Base-by-base conservation (phyloP, 2,113 vertebrate genomes). In the Vanacampus margaritifer region DNA sequence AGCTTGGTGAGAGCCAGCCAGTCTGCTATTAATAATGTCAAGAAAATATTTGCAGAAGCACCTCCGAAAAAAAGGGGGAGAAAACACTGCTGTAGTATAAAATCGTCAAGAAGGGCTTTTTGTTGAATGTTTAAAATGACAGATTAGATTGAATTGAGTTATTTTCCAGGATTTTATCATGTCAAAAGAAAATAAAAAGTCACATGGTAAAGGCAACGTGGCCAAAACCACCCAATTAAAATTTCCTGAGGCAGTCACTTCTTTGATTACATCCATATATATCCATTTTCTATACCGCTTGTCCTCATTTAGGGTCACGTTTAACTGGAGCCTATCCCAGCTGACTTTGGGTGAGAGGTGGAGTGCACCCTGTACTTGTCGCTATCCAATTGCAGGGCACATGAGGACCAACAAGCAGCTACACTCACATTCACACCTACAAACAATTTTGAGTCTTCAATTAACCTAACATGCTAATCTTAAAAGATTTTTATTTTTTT, bases 1-100 rank as follows among this genome's bases (percentile, higher is more conserved):
- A 72, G 65, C n/a, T 70, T 64, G 23, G 12, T 24, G 41, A 69
- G 54, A 71, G 54, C 71, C 26, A 69, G 60, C 5, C 23, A 57
- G 59, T 26, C 66, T 14, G 17, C n/a, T 35, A 65, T 67, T 37
- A 28, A 54, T 41, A 51, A 57, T 65, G 45, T 60, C 12, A 9
- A 37, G 75, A 28, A 64, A 10, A 63, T 36, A 48, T 65, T 43
- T 62, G 39, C 45, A 65, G 28, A 65, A 65, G 21, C 45, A 65
- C 45, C 26, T 50, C 35, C 2, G 13, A 28, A 9, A 19, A 12
- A 17, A 32, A 16, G 13, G 3, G 11, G 11, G 17, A 10, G 16
- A 21, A 35, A 51, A 12, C 36, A 17, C 21, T 9, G 26, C 26
- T 24, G 14, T 28, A 16, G 12, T 14, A n/a, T 63, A 26, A 28